Percentiles rank a stretch among this genome's conserved stretches.
phyloP scores from a whole-genome alignment of 1,140 invertebrate genomes.

The Drosophila triauraria region DNA sequence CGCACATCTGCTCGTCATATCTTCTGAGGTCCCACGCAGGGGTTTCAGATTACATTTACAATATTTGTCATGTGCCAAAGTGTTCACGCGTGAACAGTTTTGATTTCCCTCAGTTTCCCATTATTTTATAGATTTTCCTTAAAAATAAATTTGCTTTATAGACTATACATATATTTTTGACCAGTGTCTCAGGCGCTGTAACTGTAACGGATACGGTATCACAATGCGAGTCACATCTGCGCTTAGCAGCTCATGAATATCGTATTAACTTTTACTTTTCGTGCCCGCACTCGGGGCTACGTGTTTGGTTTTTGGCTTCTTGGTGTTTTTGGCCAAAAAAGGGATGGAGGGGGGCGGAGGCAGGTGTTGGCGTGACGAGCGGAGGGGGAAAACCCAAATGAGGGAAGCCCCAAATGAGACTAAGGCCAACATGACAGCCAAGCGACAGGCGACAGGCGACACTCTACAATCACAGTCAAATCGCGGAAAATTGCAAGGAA shows the following conservation, averaged over 20 bases:
- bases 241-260: constrained; percentile 84
- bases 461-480: constrained; percentile 9
- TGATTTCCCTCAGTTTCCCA: no score
- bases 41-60: no score
- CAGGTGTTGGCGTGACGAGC: constrained; percentile 14
- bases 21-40: no score
- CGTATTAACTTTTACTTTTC: constrained; percentile 83
- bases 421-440: constrained; percentile 13
- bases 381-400: no score
- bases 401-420: constrained; percentile 53
- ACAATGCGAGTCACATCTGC: constrained; percentile 83
- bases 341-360: neutral
- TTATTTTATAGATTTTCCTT: neutral
- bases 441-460: constrained; percentile 25
- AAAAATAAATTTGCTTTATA: neutral
- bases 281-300: constrained; percentile 35
- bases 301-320: constrained; percentile 54
- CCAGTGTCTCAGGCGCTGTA: constrained; percentile 1
- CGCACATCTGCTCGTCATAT: no score
- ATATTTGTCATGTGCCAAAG: no score
- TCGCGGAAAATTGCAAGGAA: neutral
- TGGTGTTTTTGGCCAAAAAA: constrained; percentile 14
- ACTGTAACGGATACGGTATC: constrained; percentile 49
- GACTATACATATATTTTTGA: neutral
- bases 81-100: no score